Percentiles rank a stretch among this genome's conserved stretches.
Conservation (phyloP, 2,888 invertebrate species). For the Ceriagrion tenellum region DNA sequence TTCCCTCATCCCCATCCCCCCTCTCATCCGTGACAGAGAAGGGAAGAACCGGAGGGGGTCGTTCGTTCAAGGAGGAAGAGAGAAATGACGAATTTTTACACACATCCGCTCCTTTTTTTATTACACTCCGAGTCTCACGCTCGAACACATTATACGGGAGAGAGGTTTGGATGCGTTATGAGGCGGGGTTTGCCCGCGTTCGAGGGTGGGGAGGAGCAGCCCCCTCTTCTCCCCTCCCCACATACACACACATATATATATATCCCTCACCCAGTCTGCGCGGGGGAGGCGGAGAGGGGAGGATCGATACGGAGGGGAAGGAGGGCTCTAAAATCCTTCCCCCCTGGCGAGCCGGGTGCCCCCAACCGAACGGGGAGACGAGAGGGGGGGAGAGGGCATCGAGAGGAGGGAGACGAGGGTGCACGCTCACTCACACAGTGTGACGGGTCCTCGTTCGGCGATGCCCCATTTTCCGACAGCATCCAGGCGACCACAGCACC, state of each 20-base stretch:
- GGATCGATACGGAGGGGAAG: background rate
- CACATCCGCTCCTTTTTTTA: background rate
- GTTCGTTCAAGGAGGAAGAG: background rate
- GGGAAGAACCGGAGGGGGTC: background rate
- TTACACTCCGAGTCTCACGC: background rate
- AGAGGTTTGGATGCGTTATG: background rate
- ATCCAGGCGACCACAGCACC: background rate
- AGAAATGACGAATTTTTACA: background rate
- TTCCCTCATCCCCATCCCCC: no score
- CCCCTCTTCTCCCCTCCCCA: background rate
- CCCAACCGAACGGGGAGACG: background rate
- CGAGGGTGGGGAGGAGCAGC: background rate
- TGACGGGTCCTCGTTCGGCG: background rate
- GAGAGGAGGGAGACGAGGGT: background rate
- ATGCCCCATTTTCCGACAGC: conserved; percentile 3
- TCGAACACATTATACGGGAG: background rate
- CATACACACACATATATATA: background rate
- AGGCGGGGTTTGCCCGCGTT: background rate
- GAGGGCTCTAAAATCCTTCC: background rate
- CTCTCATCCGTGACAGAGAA: background rate
- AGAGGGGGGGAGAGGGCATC: background rate
- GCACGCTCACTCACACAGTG: background rate
- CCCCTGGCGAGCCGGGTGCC: background rate
- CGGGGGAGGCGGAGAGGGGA: background rate
- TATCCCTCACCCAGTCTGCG: background rate